These are phyloP conservation scores for Pyxicephalus adspersus DNA, from an alignment of 2,113 vertebrate genomes.

Conservation along the genomic window DNA sequence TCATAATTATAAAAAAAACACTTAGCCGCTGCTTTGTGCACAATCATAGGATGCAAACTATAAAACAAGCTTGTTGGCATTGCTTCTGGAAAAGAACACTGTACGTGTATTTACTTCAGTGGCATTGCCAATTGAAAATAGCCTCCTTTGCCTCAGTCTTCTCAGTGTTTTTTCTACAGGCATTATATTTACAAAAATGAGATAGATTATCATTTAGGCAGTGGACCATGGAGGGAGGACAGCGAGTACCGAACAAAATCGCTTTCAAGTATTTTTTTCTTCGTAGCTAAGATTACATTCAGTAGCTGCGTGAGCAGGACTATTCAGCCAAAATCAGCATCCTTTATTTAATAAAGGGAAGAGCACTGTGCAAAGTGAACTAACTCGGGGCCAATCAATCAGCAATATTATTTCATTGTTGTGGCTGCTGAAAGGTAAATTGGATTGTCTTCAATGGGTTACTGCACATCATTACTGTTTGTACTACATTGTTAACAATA, in stretches of 20 bases:
- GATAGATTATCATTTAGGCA: constrained; percentile 34
- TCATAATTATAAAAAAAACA: not conserved
- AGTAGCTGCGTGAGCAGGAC: constrained; percentile 1
- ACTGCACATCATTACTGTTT: no score
- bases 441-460: no score
- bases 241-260: not conserved
- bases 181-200: not conserved
- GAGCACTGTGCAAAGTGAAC: no score
- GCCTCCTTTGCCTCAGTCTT: constrained; percentile 7
- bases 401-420: no score
- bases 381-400: no score
- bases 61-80: constrained; percentile 29
- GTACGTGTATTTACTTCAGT: constrained; percentile 28
- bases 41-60: not conserved
- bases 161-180: not conserved
- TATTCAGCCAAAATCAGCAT: not conserved
- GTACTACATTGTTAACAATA: no score
- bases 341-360: no score
- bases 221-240: not conserved
- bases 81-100: constrained; percentile 5
- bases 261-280: not conserved
- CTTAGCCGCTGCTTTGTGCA: not conserved
- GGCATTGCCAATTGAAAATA: constrained; percentile 15
- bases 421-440: no score
- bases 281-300: not conserved